Evolutionary conservation across 2,113 vertebrate species (phyloP).

Genomic region (Microcebus murinus): DNA sequence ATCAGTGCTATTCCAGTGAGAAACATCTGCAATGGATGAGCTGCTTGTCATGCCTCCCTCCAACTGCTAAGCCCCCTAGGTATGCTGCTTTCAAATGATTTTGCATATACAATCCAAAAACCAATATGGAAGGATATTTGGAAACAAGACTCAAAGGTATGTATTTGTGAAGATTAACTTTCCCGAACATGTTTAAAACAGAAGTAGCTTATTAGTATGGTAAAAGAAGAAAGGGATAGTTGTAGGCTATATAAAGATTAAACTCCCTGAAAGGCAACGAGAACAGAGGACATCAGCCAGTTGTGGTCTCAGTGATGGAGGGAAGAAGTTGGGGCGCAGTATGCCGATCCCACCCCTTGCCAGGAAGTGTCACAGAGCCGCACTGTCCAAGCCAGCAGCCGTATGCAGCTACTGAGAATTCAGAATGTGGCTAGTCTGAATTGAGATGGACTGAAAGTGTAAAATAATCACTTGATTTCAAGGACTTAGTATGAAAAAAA

Average conservation of each 20-base stretch:
- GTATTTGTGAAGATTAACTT: background rate
- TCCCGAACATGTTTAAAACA: background rate
- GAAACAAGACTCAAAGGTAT: background rate
- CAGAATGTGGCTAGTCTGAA: background rate
- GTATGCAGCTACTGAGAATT: background rate
- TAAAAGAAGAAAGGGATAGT: no score
- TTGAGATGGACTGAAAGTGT: background rate
- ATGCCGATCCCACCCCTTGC: background rate
- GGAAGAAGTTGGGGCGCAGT: background rate
- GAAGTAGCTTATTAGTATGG: background rate
- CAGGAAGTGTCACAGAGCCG: background rate
- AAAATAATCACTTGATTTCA: background rate
- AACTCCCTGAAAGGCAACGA: background rate
- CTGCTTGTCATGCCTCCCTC: no score
- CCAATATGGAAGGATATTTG: background rate
- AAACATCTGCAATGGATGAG: background rate
- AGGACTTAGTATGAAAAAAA: background rate
- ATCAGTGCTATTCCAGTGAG: background rate
- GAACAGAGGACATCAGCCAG: background rate
- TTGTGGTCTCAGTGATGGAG: accelerated
- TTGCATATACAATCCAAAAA: background rate
- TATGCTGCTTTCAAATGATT: background rate
- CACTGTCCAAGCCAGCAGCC: background rate
- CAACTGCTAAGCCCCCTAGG: no score
- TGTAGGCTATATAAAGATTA: background rate